phyloP scores from a whole-genome alignment of 2,888 invertebrate species.

The Macrosiphum euphorbiae region DNA sequence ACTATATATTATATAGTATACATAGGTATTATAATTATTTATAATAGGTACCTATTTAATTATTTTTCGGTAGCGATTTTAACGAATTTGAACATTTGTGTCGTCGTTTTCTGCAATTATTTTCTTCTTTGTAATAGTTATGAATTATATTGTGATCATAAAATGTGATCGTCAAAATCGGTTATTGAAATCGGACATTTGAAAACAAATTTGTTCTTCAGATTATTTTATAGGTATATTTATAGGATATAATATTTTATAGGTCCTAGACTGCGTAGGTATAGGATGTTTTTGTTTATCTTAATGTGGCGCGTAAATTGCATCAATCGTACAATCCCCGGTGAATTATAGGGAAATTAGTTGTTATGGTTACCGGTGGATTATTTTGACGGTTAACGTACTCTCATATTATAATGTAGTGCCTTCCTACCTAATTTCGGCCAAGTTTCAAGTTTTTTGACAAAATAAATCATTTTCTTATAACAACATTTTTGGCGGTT shows the following conservation, averaged over 20 bases:
- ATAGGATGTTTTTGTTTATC: background rate
- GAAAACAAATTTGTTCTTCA: background rate
- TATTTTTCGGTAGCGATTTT: background rate
- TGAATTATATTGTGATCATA: background rate
- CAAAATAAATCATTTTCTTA: background rate
- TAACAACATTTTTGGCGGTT: background rate
- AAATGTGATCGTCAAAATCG: background rate
- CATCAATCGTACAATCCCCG: background rate
- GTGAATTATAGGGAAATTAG: background rate
- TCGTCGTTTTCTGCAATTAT: background rate
- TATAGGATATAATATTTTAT: background rate
- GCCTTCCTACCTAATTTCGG: background rate
- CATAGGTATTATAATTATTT: background rate
- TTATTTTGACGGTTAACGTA: background rate
- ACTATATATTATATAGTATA: background rate
- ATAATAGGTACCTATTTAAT: background rate
- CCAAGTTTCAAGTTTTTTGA: background rate
- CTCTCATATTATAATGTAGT: background rate
- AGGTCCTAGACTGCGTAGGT: background rate
- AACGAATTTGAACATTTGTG: background rate
- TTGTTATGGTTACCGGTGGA: background rate
- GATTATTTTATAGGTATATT: background rate
- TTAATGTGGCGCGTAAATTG: background rate
- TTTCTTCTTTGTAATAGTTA: background rate
- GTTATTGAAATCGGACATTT: background rate